phyloP scores from a whole-genome alignment of 2,113 vertebrate species.

The Scolopax mira region DNA sequence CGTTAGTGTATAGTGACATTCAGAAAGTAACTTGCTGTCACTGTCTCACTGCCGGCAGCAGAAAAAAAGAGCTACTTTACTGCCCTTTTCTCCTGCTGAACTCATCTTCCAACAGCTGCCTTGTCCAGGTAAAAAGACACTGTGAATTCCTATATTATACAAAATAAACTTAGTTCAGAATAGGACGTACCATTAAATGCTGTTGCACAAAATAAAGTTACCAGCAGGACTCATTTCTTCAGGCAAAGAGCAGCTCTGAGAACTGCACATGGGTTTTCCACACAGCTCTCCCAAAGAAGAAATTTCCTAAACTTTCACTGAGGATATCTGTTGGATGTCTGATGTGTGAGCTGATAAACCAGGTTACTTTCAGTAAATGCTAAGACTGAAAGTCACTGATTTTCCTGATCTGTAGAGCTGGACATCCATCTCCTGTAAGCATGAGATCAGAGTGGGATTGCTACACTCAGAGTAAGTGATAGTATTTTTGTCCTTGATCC shows the following conservation, averaged over 20 bases:
- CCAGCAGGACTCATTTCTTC: neutral
- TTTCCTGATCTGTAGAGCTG: neutral
- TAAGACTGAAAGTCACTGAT: neutral
- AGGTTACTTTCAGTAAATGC: neutral
- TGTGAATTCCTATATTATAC: neutral
- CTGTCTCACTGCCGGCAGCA: neutral
- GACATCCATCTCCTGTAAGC: neutral
- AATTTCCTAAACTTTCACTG: neutral
- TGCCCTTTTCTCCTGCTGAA: neutral
- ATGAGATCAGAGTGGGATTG: neutral
- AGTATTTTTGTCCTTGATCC: neutral
- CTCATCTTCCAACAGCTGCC: neutral
- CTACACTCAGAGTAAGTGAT: neutral
- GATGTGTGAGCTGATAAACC: neutral
- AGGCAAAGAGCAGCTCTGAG: neutral
- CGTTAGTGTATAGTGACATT: neutral
- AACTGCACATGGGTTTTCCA: neutral
- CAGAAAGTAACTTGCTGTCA: neutral
- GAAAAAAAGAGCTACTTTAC: neutral
- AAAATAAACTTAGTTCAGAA: neutral
- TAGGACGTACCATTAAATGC: neutral
- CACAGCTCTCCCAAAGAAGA: neutral
- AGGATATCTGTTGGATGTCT: neutral
- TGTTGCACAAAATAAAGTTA: neutral
- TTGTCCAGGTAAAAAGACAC: neutral